These are phyloP conservation scores for Hepsetus odoe DNA, from an alignment of 2,113 vertebrate genomes.

Conservation along the genomic window DNA sequence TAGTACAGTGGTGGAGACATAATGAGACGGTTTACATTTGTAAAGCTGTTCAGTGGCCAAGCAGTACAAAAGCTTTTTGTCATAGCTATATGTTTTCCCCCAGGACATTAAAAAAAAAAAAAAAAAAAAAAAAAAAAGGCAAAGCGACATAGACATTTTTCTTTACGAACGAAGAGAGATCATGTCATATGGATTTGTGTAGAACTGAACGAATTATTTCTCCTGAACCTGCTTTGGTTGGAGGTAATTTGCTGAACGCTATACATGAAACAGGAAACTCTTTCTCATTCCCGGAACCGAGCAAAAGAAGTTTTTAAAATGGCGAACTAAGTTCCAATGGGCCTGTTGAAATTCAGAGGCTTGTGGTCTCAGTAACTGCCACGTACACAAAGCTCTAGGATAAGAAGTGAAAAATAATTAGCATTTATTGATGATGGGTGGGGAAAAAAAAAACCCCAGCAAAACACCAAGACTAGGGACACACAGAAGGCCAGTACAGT, in stretches of 20 bases:
- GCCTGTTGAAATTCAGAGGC: not conserved
- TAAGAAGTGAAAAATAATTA: conserved; percentile 2
- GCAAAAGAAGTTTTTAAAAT: not conserved
- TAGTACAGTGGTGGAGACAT: conserved; percentile 70
- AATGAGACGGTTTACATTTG: conserved; percentile 61
- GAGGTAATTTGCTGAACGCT: too few relatives aligned
- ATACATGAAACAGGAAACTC: too few relatives aligned
- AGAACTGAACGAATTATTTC: too few relatives aligned
- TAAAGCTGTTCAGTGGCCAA: conserved; percentile 73
- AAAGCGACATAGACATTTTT: conserved; percentile 7
- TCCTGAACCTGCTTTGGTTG: too few relatives aligned
- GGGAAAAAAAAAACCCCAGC: not conserved
- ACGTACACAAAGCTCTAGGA: not conserved
- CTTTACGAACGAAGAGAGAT: conserved; percentile 6
- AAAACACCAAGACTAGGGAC: not conserved
- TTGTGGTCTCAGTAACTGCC: not conserved
- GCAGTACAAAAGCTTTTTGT: conserved; percentile 75
- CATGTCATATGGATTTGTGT: too few relatives aligned
- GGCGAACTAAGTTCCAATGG: not conserved
- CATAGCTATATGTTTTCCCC: conserved; percentile 52
- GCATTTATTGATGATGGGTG: not conserved
- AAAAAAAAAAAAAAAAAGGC: conserved; percentile 15
- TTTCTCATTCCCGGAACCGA: too few relatives aligned
- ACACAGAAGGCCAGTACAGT: not conserved
- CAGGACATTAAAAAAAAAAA: conserved; percentile 23